A percentile compares a stretch with the other conserved stretches of the same genome.
Conservation (phyloP, 37 sponge, comb jelly and placozoan genomes). For the Amphimedon queenslandica region DNA sequence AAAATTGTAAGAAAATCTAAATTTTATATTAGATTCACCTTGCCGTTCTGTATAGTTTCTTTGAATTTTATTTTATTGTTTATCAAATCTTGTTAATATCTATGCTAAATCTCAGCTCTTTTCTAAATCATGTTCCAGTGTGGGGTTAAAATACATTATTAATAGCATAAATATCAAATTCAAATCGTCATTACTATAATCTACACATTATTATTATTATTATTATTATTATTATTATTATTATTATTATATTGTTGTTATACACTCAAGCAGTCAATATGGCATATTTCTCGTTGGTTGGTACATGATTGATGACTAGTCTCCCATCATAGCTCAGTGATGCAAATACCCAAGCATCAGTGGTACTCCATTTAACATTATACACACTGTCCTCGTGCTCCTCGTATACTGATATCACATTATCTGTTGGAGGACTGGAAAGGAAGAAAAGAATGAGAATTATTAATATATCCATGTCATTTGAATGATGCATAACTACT, state of each 20-base stretch:
- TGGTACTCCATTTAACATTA: slow-evolving; percentile 78
- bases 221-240: too few species aligned
- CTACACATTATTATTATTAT: too few species aligned
- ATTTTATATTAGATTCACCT: too few species aligned
- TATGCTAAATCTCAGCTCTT: too few species aligned
- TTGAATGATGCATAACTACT: background rate
- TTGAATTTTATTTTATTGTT: too few species aligned
- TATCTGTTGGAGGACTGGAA: slow-evolving; percentile 45
- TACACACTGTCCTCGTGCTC: slow-evolving; percentile 99
- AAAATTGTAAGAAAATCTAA: too few species aligned
- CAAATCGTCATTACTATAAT: too few species aligned
- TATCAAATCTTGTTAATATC: too few species aligned
- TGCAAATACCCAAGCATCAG: slow-evolving; percentile 98
- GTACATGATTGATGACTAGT: slow-evolving; percentile 92
- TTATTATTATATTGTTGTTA: background rate
- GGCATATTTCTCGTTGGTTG: slow-evolving; percentile 65
- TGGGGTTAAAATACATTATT: too few species aligned
- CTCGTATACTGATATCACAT: slow-evolving; percentile 75
- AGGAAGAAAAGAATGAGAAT: background rate
- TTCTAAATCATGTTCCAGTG: too few species aligned
- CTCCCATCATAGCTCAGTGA: slow-evolving; percentile 95
- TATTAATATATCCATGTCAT: background rate
- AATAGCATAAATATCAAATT: too few species aligned
- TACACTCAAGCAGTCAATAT: slow-evolving; percentile 44
- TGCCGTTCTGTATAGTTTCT: too few species aligned